A percentile compares a stretch with the other conserved stretches of the same genome.
These are phyloP conservation scores for Stictocephala bisonia DNA, from an alignment of 2,888 invertebrate species.

Conservation along the genomic window DNA sequence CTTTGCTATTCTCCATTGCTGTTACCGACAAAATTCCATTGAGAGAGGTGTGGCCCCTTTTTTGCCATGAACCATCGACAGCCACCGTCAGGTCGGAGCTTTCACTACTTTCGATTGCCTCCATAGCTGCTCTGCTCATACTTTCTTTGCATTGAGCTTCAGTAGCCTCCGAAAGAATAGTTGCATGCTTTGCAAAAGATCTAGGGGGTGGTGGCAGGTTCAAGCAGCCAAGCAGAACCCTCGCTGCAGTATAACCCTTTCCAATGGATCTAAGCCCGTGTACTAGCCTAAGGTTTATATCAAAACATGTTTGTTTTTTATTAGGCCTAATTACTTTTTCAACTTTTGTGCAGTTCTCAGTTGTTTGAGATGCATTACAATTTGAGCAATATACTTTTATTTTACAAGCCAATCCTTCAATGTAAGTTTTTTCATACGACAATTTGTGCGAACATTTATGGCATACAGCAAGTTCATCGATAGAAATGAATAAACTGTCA, in stretches of 20 bases:
- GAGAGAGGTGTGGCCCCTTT: conserved; percentile 49
- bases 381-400: conserved; percentile 29
- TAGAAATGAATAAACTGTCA: neutral
- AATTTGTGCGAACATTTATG: conserved; percentile 21
- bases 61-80: conserved; percentile 51
- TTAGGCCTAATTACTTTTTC: neutral
- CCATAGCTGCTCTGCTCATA: conserved; percentile 28
- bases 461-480: conserved; percentile 24
- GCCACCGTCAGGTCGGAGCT: conserved; percentile 30
- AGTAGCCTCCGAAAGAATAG: neutral
- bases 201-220: conserved; percentile 40
- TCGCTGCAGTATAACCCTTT: conserved; percentile 38
- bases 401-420: conserved; percentile 40
- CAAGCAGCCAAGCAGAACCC: conserved; percentile 29
- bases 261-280: conserved; percentile 31
- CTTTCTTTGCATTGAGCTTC: neutral
- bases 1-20: conserved; percentile 48
- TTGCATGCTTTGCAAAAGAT: neutral
- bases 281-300: conserved; percentile 36
- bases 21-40: conserved; percentile 50
- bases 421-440: conserved; percentile 6
- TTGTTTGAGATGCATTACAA: conserved; percentile 17
- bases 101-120: conserved; percentile 15
- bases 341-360: conserved; percentile 22
- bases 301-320: conserved; percentile 19